Percentiles rank a stretch among this genome's conserved stretches.
phyloP scores from a whole-genome alignment of 2,113 vertebrate genomes.

The Trematocara marginatum region DNA sequence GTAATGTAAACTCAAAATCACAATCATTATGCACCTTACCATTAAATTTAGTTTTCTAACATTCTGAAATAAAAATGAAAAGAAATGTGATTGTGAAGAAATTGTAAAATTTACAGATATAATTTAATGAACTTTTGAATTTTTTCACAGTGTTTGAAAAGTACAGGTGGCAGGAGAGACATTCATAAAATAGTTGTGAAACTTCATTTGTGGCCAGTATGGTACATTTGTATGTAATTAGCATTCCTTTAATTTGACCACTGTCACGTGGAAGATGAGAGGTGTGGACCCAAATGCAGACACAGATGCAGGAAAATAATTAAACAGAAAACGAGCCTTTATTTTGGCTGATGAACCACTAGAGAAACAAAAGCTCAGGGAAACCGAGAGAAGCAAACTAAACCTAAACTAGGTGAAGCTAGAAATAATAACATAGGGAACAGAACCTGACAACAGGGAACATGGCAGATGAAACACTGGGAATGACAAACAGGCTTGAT shows the following conservation, averaged over 20 bases:
- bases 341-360: not conserved
- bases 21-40: not conserved
- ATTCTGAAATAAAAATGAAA: fast-evolving
- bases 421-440: fast-evolving
- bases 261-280: not conserved
- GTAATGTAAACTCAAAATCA: not conserved
- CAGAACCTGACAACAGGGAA: not conserved
- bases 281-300: not conserved
- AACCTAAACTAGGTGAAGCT: not conserved
- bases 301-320: not conserved
- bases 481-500: not conserved
- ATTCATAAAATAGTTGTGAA: not conserved
- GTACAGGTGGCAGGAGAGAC: not conserved
- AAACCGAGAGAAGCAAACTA: not conserved
- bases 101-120: fast-evolving
- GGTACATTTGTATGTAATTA: not conserved
- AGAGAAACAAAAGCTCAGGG: fast-evolving
- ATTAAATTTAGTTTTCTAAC: not conserved
- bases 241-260: not conserved
- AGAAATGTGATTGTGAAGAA: not conserved
- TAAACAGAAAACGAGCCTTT: not conserved
- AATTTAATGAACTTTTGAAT: not conserved
- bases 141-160: not conserved
- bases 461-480: not conserved
- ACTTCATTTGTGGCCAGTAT: not conserved